Percentiles rank a stretch among this genome's conserved stretches.
phyloP scores from a whole-genome alignment of 2,888 invertebrate species.

The Yponomeuta malinellus region DNA sequence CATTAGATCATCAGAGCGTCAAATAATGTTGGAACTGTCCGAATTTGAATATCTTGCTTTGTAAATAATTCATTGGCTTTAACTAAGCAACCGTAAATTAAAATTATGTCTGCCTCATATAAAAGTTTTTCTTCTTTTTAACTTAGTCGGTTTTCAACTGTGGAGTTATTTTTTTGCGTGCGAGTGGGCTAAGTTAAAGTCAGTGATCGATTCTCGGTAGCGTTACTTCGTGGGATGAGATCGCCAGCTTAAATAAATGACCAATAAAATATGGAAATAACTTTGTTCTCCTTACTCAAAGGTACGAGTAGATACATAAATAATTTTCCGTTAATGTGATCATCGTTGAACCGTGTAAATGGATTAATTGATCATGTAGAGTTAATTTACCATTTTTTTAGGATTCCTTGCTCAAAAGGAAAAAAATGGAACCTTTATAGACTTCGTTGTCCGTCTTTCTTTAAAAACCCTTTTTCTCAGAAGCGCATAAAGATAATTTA shows the following conservation, averaged over 20 bases:
- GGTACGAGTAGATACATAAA: background rate
- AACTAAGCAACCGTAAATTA: background rate
- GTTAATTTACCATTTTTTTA: background rate
- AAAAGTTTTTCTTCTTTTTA: background rate
- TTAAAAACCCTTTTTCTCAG: too few relatives aligned
- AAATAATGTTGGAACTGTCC: conserved; percentile 1
- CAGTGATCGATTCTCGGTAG: conserved; percentile 44
- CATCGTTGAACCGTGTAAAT: background rate
- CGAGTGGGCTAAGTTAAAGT: conserved; percentile 27
- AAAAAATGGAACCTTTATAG: too few relatives aligned
- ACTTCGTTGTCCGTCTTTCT: too few relatives aligned
- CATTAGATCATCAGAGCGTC: conserved; percentile 9
- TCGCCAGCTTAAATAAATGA: conserved; percentile 32
- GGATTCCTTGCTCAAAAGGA: too few relatives aligned
- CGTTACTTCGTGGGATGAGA: conserved; percentile 27
- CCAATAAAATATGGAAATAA: conserved; percentile 19
- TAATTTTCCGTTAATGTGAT: background rate
- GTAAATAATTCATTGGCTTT: background rate
- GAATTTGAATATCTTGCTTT: background rate
- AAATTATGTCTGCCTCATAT: background rate
- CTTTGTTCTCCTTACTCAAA: background rate
- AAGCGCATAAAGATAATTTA: too few relatives aligned
- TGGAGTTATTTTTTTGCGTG: conserved; percentile 35
- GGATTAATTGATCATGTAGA: background rate
- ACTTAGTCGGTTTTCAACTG: conserved; percentile 31